Evolutionary conservation across 2,797 vertebrate species (phyloP).

Genomic region (Acipenser transmontanus): DNA sequence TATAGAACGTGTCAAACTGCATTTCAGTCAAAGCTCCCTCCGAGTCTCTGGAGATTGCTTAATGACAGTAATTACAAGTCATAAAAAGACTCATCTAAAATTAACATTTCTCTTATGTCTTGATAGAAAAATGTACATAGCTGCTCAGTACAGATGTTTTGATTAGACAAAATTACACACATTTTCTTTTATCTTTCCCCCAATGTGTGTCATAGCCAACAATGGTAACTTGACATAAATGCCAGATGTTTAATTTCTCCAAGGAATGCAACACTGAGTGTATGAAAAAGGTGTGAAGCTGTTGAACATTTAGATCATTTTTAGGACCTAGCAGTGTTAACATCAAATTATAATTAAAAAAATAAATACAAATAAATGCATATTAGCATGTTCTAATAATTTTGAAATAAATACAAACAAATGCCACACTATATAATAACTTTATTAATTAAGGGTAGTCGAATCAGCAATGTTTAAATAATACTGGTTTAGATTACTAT

Average conservation of each 20-base stretch:
- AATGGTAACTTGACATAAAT: slow-evolving; percentile 65
- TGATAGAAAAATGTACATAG: slow-evolving; percentile 92
- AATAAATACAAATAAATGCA: too few species aligned
- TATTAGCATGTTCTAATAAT: too few species aligned
- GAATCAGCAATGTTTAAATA: too few species aligned
- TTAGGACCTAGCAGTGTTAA: too few species aligned
- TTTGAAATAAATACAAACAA: too few species aligned
- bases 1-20: slow-evolving; percentile 81
- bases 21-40: slow-evolving; percentile 75
- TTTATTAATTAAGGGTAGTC: too few species aligned
- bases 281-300: slow-evolving; percentile 42
- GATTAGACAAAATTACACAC: slow-evolving; percentile 97
- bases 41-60: slow-evolving; percentile 78
- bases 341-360: too few species aligned
- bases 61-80: slow-evolving; percentile 99
- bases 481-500: too few species aligned
- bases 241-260: slow-evolving; percentile 57
- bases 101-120: slow-evolving; percentile 89
- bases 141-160: slow-evolving; percentile 90
- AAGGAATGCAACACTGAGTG: slow-evolving; percentile 35
- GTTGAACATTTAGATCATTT: slow-evolving; percentile 73
- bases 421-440: too few species aligned
- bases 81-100: slow-evolving; percentile 91
- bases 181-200: slow-evolving; percentile 71
- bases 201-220: slow-evolving; percentile 82